Evolutionary conservation across 2,113 vertebrate species (phyloP).

Genomic region (Megaptera novaeangliae): DNA sequence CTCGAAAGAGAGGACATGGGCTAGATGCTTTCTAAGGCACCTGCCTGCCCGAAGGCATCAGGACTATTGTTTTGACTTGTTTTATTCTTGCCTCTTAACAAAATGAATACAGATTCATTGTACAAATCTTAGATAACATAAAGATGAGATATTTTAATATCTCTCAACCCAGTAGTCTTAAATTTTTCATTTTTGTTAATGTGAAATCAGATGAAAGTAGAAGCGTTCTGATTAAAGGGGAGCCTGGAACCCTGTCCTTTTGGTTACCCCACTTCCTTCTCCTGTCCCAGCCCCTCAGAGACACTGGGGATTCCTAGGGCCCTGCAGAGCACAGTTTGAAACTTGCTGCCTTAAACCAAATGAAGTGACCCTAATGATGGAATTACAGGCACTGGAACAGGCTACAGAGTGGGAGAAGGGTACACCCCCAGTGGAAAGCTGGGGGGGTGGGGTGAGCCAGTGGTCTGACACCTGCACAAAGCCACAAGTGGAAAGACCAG

Average conservation of each 20-base stretch:
- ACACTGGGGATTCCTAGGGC: neutral
- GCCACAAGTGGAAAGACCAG: neutral
- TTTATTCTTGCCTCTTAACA: neutral
- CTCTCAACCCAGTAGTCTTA: neutral
- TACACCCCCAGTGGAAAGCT: neutral
- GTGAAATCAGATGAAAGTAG: neutral
- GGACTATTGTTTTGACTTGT: neutral
- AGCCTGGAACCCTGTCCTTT: neutral
- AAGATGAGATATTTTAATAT: neutral
- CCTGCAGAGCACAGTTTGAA: neutral
- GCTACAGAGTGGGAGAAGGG: neutral
- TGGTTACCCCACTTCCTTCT: neutral
- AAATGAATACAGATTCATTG: neutral
- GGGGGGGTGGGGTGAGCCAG: rapidly evolving
- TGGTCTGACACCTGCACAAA: neutral
- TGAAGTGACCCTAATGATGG: neutral
- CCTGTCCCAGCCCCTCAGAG: neutral
- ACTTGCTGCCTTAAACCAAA: neutral
- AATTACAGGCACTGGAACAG: neutral
- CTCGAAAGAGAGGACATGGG: neutral
- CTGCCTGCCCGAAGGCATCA: neutral
- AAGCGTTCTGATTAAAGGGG: neutral
- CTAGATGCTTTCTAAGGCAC: neutral
- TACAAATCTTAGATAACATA: neutral
- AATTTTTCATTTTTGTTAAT: neutral